phyloP scores from a whole-genome alignment of 1,140 invertebrate genomes.

The Drosophila subobscura region DNA sequence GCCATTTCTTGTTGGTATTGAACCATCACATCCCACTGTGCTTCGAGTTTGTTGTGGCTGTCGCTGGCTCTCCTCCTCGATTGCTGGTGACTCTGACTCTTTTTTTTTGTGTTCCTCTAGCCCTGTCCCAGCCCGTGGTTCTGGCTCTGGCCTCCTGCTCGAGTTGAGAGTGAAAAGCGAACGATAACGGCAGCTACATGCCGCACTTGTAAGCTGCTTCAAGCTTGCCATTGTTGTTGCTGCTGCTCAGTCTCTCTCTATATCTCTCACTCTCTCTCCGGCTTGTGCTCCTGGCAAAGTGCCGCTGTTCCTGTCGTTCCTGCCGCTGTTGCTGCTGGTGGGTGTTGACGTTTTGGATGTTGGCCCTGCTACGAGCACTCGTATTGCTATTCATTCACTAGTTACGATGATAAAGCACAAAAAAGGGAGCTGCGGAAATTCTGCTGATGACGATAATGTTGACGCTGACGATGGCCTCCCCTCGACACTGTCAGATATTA shows the following conservation, averaged over 20 bases:
- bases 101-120: background rate
- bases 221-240: slow-evolving; percentile 70
- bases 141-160: slow-evolving; percentile 33
- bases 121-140: slow-evolving; percentile 9
- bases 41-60: slow-evolving; percentile 22
- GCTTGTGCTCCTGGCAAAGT: slow-evolving; percentile 58
- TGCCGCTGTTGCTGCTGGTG: slow-evolving; percentile 38
- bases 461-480: slow-evolving; percentile 54
- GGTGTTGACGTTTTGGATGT: slow-evolving; percentile 78
- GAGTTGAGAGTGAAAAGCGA: slow-evolving; percentile 72
- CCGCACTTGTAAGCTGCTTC: slow-evolving; percentile 79
- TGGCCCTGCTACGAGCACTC: slow-evolving; percentile 33
- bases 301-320: slow-evolving; percentile 34
- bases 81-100: slow-evolving; percentile 3
- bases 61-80: slow-evolving; percentile 27
- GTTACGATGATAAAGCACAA: slow-evolving; percentile 81
- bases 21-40: slow-evolving; percentile 16
- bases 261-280: slow-evolving; percentile 2
- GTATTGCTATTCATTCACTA: slow-evolving; percentile 79
- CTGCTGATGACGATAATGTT: slow-evolving; percentile 81
- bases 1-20: too few relatives aligned
- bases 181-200: slow-evolving; percentile 79
- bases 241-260: slow-evolving; percentile 6
- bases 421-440: slow-evolving; percentile 77
- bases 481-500: slow-evolving; percentile 33